Percentiles rank a stretch among this genome's conserved stretches.
phyloP scores from a whole-genome alignment of 2,888 invertebrate species.

The Carcina quercana region DNA sequence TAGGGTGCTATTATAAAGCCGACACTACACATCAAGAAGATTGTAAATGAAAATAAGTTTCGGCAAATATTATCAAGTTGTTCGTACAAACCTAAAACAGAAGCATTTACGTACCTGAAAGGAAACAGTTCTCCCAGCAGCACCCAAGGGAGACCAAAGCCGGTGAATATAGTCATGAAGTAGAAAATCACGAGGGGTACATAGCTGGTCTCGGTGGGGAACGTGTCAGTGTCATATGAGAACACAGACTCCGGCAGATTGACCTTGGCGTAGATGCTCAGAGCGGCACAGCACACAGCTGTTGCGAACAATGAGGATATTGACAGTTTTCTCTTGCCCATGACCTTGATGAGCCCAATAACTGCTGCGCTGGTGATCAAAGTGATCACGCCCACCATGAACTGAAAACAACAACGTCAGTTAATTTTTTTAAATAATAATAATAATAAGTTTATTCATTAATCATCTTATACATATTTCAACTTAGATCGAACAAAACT shows the following conservation, averaged over 20 bases:
- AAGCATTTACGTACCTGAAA: slow-evolving; percentile 58
- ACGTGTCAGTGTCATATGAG: slow-evolving; percentile 54
- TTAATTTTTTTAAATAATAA: no score
- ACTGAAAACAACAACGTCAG: slow-evolving; percentile 40
- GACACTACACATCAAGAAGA: neutral
- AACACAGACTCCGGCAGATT: slow-evolving; percentile 45
- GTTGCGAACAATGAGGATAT: slow-evolving; percentile 54
- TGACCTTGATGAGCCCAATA: slow-evolving; percentile 47
- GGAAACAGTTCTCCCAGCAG: slow-evolving; percentile 74
- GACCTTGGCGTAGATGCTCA: slow-evolving; percentile 57
- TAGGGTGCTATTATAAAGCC: no score
- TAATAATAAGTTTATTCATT: no score
- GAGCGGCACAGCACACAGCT: slow-evolving; percentile 44
- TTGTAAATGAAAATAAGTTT: neutral
- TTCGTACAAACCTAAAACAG: neutral
- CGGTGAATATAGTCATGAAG: slow-evolving; percentile 46
- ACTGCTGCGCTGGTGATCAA: slow-evolving; percentile 52
- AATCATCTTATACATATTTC: no score
- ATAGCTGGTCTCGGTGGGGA: slow-evolving; percentile 48
- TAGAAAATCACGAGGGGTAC: slow-evolving; percentile 55
- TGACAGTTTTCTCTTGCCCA: slow-evolving; percentile 66
- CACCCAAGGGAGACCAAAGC: slow-evolving; percentile 69
- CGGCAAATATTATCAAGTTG: neutral
- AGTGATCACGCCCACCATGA: slow-evolving; percentile 61
- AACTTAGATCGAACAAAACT: no score